A percentile compares a stretch with the other conserved stretches of the same genome.
These are phyloP conservation scores for Percopsis transmontana DNA, from an alignment of 2,113 vertebrate species.

Conservation along the genomic window DNA sequence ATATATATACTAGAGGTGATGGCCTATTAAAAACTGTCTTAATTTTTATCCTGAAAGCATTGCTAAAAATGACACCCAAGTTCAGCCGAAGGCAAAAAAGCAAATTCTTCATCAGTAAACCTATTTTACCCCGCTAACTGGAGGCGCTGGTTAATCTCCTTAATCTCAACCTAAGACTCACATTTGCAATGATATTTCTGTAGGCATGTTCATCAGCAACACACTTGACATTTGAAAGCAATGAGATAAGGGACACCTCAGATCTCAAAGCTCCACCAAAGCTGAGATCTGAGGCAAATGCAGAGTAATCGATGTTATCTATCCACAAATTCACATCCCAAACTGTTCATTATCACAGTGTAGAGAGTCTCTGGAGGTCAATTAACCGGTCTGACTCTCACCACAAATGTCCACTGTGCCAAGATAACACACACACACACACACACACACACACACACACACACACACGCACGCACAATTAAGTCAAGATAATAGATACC, in stretches of 20 bases:
- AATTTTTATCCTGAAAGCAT: too few species aligned
- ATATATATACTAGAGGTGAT: too few species aligned
- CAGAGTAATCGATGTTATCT: conserved; percentile 38
- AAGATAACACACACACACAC: conserved; percentile 28
- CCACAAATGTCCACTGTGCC: conserved; percentile 24
- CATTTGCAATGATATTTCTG: neutral
- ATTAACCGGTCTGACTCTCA: conserved; percentile 49
- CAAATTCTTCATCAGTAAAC: neutral
- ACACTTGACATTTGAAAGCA: conserved; percentile 14
- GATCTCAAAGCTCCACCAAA: conserved; percentile 24
- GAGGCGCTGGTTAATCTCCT: conserved; percentile 2
- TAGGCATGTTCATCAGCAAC: conserved; percentile 27
- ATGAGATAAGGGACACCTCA: conserved; percentile 21
- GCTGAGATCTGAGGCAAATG: conserved; percentile 32
- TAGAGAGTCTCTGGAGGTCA: conserved; percentile 57
- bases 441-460: conserved; percentile 5
- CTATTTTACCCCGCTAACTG: neutral
- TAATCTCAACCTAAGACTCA: conserved; percentile 3
- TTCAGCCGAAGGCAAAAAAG: too few species aligned
- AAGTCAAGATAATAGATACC: conserved; percentile 7
- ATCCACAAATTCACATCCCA: conserved; percentile 36
- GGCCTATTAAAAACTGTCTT: too few species aligned
- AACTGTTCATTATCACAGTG: conserved; percentile 29
- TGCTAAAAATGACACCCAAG: neutral
- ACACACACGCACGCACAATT: conserved; percentile 1